phyloP scores from a whole-genome alignment of 2,113 vertebrate species.

The Oxyura jamaicensis region DNA sequence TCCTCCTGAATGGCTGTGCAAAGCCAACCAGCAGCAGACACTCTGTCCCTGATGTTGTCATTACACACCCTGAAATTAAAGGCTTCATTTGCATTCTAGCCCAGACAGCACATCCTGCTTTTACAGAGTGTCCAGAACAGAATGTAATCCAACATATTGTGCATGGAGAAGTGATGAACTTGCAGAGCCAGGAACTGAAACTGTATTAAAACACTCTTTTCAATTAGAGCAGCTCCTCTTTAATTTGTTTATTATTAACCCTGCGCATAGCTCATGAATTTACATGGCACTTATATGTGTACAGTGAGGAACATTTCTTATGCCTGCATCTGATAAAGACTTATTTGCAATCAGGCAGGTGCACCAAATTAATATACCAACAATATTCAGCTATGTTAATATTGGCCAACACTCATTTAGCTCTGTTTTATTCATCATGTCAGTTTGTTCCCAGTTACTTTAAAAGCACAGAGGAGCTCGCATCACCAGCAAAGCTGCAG shows the following conservation, averaged over 20 bases:
- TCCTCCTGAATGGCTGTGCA: not conserved
- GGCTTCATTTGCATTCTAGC: not conserved
- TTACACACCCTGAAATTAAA: not conserved
- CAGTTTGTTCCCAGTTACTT: not conserved
- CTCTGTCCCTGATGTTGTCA: accelerated
- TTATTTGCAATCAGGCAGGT: slow-evolving; percentile 43
- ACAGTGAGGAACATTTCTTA: not conserved
- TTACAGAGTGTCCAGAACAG: not conserved
- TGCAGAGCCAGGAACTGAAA: not conserved
- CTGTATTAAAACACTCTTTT: not conserved
- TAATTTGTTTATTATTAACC: slow-evolving; percentile 65
- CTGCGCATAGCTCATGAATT: slow-evolving; percentile 27
- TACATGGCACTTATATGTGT: not conserved
- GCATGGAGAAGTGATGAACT: not conserved
- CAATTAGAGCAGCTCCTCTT: slow-evolving; percentile 35
- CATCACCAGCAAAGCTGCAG: not conserved
- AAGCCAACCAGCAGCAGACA: not conserved
- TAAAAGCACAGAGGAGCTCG: not conserved
- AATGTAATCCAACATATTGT: not conserved
- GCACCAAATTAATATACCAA: not conserved
- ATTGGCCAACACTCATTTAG: slow-evolving; percentile 11
- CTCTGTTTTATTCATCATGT: not conserved
- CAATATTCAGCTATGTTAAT: slow-evolving; percentile 1
- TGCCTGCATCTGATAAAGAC: not conserved
- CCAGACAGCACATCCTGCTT: not conserved